These are phyloP conservation scores for Zeuzera pyrina DNA, from an alignment of 2,888 invertebrate species.

Conservation along the genomic window DNA sequence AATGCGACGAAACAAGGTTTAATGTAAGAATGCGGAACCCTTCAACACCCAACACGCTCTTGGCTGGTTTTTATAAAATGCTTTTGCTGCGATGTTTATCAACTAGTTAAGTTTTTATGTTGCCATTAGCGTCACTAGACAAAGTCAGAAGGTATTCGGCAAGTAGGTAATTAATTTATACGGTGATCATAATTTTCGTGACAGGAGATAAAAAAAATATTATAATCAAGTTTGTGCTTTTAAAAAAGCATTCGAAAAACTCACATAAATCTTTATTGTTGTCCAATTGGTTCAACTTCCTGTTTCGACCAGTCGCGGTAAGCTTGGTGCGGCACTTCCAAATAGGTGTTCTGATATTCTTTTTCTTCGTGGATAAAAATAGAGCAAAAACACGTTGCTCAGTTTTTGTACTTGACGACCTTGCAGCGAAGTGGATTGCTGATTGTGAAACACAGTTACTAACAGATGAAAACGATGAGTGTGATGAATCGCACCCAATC, in stretches of 20 bases:
- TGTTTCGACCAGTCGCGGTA: constrained; percentile 54
- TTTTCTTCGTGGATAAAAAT: constrained; percentile 62
- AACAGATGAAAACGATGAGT: constrained; percentile 46
- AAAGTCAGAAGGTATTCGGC: no score
- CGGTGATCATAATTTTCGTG: constrained; percentile 12
- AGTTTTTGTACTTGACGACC: constrained; percentile 60
- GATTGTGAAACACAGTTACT: constrained; percentile 59
- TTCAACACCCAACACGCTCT: no score
- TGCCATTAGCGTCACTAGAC: no score
- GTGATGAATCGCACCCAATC: constrained; percentile 51
- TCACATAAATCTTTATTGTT: constrained; percentile 64
- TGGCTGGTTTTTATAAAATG: no score
- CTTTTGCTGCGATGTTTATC: no score
- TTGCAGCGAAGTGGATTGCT: constrained; percentile 61
- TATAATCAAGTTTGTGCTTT: constrained; percentile 23
- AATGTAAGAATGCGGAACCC: no score
- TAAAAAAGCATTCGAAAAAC: constrained; percentile 45
- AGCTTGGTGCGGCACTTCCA: constrained; percentile 47
- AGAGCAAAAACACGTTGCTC: constrained; percentile 57
- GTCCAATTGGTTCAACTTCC: constrained; percentile 63
- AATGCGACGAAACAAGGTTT: no score
- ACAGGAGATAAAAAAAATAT: constrained; percentile 14
- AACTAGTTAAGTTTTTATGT: no score
- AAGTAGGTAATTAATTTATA: constrained; percentile 14
- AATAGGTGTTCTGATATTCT: constrained; percentile 65